Evolutionary conservation across 2,888 invertebrate species (phyloP).

Genomic region (Kryphioiulus occultus): DNA sequence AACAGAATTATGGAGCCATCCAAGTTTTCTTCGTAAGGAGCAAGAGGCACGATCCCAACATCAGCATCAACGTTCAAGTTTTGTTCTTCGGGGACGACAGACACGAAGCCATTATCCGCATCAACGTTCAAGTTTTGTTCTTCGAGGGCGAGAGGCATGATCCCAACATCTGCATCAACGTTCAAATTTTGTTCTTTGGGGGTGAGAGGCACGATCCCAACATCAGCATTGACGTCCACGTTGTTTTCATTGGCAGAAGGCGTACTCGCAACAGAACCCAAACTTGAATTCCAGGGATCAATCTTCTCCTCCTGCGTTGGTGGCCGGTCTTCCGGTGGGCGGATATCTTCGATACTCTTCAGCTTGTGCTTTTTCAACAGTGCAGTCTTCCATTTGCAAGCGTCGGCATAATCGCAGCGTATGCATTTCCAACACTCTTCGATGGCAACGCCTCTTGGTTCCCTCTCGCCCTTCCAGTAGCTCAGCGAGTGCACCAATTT

Average conservation of each 20-base stretch:
- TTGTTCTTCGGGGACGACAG: neutral
- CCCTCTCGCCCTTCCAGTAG: slow-evolving; percentile 48
- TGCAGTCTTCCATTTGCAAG: neutral
- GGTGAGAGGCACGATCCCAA: neutral
- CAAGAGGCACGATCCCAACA: neutral
- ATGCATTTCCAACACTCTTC: slow-evolving; percentile 46
- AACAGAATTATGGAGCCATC: neutral
- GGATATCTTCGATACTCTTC: neutral
- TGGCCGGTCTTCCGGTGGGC: neutral
- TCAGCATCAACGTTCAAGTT: neutral
- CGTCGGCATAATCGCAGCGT: neutral
- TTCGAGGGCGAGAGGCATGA: too few relatives aligned
- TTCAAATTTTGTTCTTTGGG: too few relatives aligned
- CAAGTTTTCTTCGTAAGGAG: too few relatives aligned
- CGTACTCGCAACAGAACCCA: neutral
- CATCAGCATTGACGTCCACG: neutral
- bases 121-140: neutral
- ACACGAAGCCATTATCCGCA: neutral
- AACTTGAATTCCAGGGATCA: neutral
- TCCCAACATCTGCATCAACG: too few relatives aligned
- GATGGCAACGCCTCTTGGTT: slow-evolving; percentile 20
- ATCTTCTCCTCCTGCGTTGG: neutral
- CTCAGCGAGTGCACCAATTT: neutral
- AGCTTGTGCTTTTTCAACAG: neutral
- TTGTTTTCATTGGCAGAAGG: neutral